Conservation (phyloP, 2,113 vertebrate genomes). For the Microtus richardsoni region DNA sequence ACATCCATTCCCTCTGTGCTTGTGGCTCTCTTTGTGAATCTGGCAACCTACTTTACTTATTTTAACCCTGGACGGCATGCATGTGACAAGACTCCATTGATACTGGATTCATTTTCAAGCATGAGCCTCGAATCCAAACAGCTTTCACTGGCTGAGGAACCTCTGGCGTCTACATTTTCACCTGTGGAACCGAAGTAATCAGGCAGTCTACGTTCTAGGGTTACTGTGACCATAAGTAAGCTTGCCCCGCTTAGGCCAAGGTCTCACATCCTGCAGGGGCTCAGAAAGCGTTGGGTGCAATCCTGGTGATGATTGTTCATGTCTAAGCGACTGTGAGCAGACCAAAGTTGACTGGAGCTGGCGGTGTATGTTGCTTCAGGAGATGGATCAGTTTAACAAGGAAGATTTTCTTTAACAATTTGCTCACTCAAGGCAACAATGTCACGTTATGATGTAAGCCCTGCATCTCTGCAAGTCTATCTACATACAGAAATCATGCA, state of each 20-base stretch:
- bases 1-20: slow-evolving; percentile 66
- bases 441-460: background rate
- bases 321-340: background rate
- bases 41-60: slow-evolving; percentile 77
- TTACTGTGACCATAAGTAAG: background rate
- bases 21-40: slow-evolving; percentile 63
- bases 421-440: background rate
- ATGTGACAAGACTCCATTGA: slow-evolving; percentile 57
- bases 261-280: background rate
- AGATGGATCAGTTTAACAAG: slow-evolving; percentile 31
- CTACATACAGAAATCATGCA: background rate
- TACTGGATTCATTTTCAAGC: slow-evolving; percentile 60
- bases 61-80: slow-evolving; percentile 62
- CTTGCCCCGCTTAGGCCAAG: background rate
- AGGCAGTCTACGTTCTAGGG: background rate
- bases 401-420: slow-evolving; percentile 1
- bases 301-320: background rate
- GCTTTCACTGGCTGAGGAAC: background rate
- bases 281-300: background rate
- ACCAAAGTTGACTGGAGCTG: background rate
- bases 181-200: background rate
- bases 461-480: background rate
- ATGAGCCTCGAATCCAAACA: slow-evolving; percentile 32
- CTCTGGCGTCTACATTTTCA: slow-evolving; percentile 4
- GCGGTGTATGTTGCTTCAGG: background rate